A percentile compares a stretch with the other conserved stretches of the same genome.
Conservation (phyloP, 2,888 invertebrate species). For the Tenodera sinensis region DNA sequence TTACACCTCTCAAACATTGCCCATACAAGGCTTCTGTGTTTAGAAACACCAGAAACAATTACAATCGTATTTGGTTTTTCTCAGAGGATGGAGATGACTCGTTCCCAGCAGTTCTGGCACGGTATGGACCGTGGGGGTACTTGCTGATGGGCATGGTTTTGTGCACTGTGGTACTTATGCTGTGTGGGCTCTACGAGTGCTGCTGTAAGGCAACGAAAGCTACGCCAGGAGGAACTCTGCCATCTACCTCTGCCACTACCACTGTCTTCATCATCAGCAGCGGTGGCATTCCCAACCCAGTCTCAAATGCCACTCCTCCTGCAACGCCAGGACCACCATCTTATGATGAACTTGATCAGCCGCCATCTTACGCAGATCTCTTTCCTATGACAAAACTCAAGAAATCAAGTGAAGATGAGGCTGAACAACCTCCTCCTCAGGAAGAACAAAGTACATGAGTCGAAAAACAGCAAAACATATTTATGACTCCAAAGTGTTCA, state of each 20-base stretch:
- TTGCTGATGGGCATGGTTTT: slow-evolving; percentile 67
- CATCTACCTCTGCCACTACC: slow-evolving; percentile 36
- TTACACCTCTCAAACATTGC: too few relatives aligned
- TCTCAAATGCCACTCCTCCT: background rate
- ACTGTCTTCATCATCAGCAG: slow-evolving; percentile 41
- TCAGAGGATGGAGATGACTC: slow-evolving; percentile 34
- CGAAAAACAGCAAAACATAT: background rate
- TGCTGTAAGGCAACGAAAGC: slow-evolving; percentile 47
- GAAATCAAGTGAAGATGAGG: background rate
- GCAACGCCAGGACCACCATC: slow-evolving; percentile 34
- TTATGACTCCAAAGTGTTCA: background rate
- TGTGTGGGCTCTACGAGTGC: slow-evolving; percentile 63
- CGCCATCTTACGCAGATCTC: slow-evolving; percentile 16
- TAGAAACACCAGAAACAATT: too few relatives aligned
- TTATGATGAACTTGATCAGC: slow-evolving; percentile 26
- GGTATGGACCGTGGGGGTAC: slow-evolving; percentile 72
- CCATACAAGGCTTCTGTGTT: too few relatives aligned
- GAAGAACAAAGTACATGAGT: background rate
- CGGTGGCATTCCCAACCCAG: slow-evolving; percentile 22
- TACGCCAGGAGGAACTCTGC: background rate
- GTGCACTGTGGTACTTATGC: slow-evolving; percentile 65
- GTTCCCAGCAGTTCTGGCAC: slow-evolving; percentile 57
- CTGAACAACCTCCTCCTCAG: background rate
- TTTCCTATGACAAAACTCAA: slow-evolving; percentile 12
- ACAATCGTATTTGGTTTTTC: background rate